phyloP scores from a whole-genome alignment of 1,140 invertebrate genomes.

The Trachymyrmex cornetzi region DNA sequence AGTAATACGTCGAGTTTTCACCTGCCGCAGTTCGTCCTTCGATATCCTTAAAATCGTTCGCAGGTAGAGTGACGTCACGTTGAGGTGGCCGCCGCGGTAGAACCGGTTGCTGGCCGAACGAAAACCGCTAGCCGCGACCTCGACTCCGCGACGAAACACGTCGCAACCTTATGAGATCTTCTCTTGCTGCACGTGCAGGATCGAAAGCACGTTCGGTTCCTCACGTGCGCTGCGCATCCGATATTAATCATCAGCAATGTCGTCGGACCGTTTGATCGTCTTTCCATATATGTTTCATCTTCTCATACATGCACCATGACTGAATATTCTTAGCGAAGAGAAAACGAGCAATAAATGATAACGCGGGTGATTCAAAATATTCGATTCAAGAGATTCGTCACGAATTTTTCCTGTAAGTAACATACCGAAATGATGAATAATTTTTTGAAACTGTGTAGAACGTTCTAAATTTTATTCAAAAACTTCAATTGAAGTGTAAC shows the following conservation, averaged over 20 bases:
- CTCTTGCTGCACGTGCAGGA: constrained; percentile 53
- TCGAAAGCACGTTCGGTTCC: constrained; percentile 48
- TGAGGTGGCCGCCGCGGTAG: constrained; percentile 58
- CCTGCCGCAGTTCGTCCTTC: constrained; percentile 77
- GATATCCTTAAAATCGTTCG: constrained; percentile 78
- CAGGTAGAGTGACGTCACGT: constrained; percentile 79
- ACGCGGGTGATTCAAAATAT: not conserved
- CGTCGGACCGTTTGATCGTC: constrained; percentile 25
- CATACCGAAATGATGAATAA: not conserved
- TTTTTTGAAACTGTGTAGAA: not conserved
- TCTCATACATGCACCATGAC: not conserved
- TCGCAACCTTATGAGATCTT: constrained; percentile 75
- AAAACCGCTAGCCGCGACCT: constrained; percentile 83
- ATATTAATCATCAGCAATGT: constrained; percentile 55
- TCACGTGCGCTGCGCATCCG: constrained; percentile 43
- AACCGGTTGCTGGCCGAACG: constrained; percentile 80
- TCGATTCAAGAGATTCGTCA: not conserved
- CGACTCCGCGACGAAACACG: constrained; percentile 75
- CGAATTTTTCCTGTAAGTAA: not conserved
- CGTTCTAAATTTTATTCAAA: not conserved
- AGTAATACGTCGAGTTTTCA: constrained; percentile 64
- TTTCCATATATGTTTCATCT: not conserved
- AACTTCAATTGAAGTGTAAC: constrained; percentile 3
- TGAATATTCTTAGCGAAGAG: not conserved
- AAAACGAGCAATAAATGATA: not conserved